phyloP scores from a whole-genome alignment of 1,140 invertebrate genomes.

The Lineus longissimus region DNA sequence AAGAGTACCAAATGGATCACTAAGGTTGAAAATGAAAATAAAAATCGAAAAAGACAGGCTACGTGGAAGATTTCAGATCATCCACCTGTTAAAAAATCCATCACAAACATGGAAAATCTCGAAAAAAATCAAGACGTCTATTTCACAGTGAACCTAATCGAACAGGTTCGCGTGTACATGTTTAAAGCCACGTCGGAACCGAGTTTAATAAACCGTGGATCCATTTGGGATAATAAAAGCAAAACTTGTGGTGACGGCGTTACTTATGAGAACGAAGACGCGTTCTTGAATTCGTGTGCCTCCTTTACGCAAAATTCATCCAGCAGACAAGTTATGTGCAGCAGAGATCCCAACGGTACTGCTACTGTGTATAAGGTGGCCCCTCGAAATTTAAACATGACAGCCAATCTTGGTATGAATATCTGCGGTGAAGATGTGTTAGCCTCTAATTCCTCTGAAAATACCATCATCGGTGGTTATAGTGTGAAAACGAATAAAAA shows the following conservation, averaged over 20 bases:
- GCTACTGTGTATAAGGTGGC: conserved; percentile 4
- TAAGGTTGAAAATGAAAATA: background rate
- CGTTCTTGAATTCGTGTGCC: background rate
- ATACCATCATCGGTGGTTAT: too few species aligned
- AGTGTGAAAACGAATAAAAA: background rate
- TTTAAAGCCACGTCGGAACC: conserved; percentile 5
- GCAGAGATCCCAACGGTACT: conserved; percentile 4
- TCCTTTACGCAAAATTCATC: background rate
- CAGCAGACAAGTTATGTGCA: conserved; percentile 5
- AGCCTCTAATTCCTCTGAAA: too few species aligned
- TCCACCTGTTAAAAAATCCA: background rate
- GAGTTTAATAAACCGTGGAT: conserved; percentile 5
- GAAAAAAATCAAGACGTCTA: conserved; percentile 1
- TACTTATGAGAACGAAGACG: background rate
- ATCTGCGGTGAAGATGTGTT: background rate
- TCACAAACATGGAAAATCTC: background rate
- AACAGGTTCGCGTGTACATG: conserved; percentile 2
- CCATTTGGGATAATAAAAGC: background rate
- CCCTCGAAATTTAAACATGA: conserved; percentile 1
- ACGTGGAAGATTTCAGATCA: background rate
- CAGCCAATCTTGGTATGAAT: background rate
- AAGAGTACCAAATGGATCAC: conserved; percentile 8
- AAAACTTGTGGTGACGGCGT: background rate
- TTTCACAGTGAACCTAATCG: conserved; percentile 6
- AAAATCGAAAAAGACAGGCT: background rate